These are phyloP conservation scores for Acomys russatus DNA, from an alignment of 2,797 vertebrate species.

Conservation along the genomic window DNA sequence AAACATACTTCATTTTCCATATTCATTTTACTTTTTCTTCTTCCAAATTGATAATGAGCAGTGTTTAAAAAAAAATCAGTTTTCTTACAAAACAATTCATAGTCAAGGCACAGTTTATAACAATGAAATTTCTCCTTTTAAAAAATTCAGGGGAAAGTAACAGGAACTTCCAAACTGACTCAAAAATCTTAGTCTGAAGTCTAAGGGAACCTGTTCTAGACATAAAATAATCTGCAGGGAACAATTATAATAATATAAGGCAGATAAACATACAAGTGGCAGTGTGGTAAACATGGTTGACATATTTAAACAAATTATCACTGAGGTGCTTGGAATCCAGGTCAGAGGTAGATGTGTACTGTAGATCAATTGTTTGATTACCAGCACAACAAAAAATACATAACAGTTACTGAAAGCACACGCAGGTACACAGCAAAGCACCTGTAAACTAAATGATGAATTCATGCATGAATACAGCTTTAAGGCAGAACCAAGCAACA, in stretches of 20 bases:
- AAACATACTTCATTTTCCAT: not conserved
- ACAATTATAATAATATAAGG: no score
- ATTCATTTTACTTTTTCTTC: not conserved
- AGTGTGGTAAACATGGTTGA: not conserved
- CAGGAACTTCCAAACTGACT: no score
- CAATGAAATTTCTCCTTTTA: not conserved
- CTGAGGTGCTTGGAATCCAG: no score
- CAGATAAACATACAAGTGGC: no score
- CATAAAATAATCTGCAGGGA: no score
- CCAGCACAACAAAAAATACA: not conserved
- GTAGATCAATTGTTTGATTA: not conserved
- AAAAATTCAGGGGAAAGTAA: no score
- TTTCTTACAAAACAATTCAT: not conserved
- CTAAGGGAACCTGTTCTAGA: no score
- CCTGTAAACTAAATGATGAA: not conserved
- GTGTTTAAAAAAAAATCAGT: not conserved
- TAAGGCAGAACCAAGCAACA: not conserved
- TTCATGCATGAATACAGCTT: not conserved
- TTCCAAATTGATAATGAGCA: not conserved
- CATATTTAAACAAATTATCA: not conserved
- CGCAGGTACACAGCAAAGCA: not conserved
- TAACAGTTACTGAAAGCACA: not conserved
- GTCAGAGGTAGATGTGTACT: not conserved
- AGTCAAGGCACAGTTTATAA: not conserved
- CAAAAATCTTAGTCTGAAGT: no score